Conservation (phyloP, 2,113 vertebrate genomes). For the Seriola dumerili region DNA sequence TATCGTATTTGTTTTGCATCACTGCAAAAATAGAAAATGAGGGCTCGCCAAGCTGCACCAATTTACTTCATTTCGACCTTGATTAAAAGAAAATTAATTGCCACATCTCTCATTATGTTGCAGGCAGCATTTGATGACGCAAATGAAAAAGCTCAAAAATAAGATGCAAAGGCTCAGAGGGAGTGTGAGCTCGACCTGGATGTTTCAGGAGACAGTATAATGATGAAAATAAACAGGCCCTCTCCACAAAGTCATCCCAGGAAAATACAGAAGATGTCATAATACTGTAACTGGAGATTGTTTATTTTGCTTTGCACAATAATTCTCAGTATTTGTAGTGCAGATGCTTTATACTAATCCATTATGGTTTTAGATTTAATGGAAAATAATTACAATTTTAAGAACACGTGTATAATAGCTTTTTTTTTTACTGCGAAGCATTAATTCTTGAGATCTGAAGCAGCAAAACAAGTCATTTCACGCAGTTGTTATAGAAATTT, state of each 20-base stretch:
- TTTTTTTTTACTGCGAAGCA: constrained; percentile 1
- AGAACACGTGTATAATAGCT: background rate
- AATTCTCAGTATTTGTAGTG: constrained; percentile 31
- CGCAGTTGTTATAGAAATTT: constrained; percentile 48
- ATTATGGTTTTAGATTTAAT: background rate
- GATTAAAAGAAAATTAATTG: constrained; percentile 99
- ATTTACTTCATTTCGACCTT: constrained; percentile 99
- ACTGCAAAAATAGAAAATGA: constrained; percentile 99
- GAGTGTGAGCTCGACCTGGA: constrained; percentile 76
- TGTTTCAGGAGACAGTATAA: constrained; percentile 77
- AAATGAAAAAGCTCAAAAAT: constrained; percentile 86
- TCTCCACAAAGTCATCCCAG: constrained; percentile 69
- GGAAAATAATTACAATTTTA: background rate
- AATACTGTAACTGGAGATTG: constrained; percentile 54
- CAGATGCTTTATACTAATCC: background rate
- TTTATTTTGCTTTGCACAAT: constrained; percentile 27
- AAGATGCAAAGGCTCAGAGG: constrained; percentile 75
- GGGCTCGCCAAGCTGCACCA: constrained; percentile 96
- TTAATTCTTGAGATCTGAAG: constrained; percentile 28
- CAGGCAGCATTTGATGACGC: constrained; percentile 93
- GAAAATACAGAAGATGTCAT: constrained; percentile 71
- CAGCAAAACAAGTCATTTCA: constrained; percentile 57
- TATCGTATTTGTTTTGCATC: constrained; percentile 99
- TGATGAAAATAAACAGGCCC: constrained; percentile 83
- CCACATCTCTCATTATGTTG: constrained; percentile 99